Conservation (phyloP, 2,797 vertebrate genomes). For the Fratercula arctica region DNA sequence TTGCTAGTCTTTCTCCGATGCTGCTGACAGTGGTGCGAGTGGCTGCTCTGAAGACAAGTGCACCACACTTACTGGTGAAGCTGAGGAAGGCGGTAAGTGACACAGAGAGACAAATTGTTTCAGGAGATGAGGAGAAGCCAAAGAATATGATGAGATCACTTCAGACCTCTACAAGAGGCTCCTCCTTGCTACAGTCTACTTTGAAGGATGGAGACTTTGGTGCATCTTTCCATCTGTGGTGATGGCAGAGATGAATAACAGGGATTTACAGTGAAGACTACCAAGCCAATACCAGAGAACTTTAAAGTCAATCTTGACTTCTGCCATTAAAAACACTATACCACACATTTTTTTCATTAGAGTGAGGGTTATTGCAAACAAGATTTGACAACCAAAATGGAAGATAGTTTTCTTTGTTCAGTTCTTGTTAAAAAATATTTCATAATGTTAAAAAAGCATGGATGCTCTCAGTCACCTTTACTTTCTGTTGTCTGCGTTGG, state of each 20-base stretch:
- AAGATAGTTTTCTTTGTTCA: not conserved
- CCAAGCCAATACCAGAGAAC: not conserved
- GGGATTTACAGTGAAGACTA: not conserved
- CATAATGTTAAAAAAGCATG: not conserved
- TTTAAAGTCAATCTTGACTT: not conserved
- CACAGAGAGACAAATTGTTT: not conserved
- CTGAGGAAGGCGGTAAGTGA: not conserved
- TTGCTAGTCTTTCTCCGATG: not conserved
- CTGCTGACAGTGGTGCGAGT: accelerated
- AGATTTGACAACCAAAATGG: not conserved
- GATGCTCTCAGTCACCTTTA: not conserved
- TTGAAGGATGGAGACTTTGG: not conserved
- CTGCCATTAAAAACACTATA: not conserved
- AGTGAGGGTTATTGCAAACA: not conserved
- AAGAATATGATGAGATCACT: not conserved
- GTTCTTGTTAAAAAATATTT: not conserved
- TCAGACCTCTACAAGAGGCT: not conserved
- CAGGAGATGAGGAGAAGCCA: not conserved
- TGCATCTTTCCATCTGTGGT: not conserved
- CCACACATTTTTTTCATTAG: not conserved
- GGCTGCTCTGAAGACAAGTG: not conserved
- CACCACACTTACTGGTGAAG: not conserved
- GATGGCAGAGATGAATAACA: not conserved
- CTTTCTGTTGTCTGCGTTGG: not conserved
- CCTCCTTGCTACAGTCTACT: not conserved